Evolutionary conservation across 2,113 vertebrate genomes (phyloP).

Genomic region (Balaeniceps rex): DNA sequence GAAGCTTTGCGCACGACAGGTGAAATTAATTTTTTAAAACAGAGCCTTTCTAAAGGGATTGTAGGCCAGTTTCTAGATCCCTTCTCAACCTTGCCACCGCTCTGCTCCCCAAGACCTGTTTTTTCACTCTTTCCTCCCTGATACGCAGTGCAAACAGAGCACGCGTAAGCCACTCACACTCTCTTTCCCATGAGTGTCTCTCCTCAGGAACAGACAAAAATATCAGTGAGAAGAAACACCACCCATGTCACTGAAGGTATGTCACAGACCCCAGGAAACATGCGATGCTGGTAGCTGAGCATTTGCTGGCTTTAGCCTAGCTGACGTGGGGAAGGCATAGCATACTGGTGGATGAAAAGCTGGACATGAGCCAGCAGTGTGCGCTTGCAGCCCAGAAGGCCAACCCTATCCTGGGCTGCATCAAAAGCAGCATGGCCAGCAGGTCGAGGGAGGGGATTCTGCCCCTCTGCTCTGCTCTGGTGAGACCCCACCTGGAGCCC

Average conservation of each 20-base stretch:
- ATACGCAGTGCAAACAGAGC: not conserved
- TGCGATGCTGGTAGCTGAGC: not conserved
- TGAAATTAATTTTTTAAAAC: not conserved
- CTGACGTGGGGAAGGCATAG: not conserved
- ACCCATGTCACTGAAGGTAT: rapidly evolving
- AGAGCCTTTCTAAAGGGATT: not conserved
- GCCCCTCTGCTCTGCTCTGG: too few species aligned
- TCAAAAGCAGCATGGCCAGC: too few species aligned
- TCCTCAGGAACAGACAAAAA: not conserved
- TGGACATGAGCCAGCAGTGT: too few species aligned
- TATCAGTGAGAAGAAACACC: rapidly evolving
- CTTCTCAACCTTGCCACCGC: not conserved
- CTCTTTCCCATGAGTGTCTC: not conserved
- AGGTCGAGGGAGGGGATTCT: too few species aligned
- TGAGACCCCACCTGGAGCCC: too few species aligned
- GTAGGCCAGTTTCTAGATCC: not conserved
- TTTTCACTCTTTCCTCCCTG: not conserved
- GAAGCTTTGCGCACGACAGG: not conserved
- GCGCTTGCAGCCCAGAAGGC: too few species aligned
- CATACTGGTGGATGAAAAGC: too few species aligned
- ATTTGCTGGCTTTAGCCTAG: not conserved
- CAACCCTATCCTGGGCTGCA: too few species aligned
- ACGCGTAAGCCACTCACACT: rapidly evolving
- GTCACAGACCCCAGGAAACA: not conserved
- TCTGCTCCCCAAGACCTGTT: not conserved